These are phyloP conservation scores for Siphlonurus alternatus DNA, from an alignment of 2,888 invertebrate genomes.

Conservation along the genomic window DNA sequence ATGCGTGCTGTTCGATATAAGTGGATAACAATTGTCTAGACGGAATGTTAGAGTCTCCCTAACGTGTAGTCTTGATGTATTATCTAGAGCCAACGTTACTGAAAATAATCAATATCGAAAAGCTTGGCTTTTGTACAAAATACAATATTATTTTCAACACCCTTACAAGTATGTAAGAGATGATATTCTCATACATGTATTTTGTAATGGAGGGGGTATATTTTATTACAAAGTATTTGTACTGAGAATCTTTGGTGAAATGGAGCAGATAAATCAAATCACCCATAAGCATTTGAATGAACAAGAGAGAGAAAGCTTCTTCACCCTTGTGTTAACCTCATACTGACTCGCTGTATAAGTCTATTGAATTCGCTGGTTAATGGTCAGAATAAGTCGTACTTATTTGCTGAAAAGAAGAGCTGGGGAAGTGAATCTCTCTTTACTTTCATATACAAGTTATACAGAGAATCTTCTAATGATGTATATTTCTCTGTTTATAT, in stretches of 20 bases:
- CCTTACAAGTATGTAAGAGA: too few species aligned
- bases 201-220: too few species aligned
- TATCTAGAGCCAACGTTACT: too few species aligned
- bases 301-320: background rate
- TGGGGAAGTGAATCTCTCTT: too few species aligned
- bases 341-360: background rate
- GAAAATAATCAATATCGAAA: too few species aligned
- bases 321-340: background rate
- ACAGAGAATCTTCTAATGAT: background rate
- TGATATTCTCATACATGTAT: too few species aligned
- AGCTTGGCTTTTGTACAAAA: too few species aligned
- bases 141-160: too few species aligned
- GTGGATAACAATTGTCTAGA: too few species aligned
- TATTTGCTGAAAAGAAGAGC: background rate
- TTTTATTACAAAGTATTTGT: background rate
- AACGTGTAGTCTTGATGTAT: too few species aligned
- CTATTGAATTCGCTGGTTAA: background rate
- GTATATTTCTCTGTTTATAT: background rate
- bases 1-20: too few species aligned
- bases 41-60: too few species aligned
- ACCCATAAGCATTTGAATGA: background rate
- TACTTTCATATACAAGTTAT: background rate
- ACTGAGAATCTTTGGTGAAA: background rate
- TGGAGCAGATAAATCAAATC: background rate
- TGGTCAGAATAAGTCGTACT: background rate